Conservation (phyloP, 1,140 invertebrate species). For the Sminthurides bifidus region DNA sequence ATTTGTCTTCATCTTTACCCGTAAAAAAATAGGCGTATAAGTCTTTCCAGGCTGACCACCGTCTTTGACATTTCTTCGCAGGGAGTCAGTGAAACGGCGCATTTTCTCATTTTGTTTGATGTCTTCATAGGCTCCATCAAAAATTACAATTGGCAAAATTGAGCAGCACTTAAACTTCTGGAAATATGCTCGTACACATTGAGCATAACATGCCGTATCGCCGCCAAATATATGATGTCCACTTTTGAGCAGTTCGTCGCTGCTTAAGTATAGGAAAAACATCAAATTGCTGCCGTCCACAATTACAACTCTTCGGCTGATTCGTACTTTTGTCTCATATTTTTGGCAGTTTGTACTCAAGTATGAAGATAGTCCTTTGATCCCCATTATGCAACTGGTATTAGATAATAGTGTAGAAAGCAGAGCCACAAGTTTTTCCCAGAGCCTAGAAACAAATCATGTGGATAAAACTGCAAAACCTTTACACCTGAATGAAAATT, state of each 20-base stretch:
- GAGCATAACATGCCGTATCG: slow-evolving; percentile 39
- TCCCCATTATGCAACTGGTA: slow-evolving; percentile 2
- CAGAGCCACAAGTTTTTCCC: no score
- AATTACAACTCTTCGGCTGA: slow-evolving; percentile 30
- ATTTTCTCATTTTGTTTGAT: slow-evolving; percentile 32
- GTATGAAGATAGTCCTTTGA: slow-evolving; percentile 7
- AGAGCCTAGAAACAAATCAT: no score
- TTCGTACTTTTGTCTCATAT: slow-evolving; percentile 1
- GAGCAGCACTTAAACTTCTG: slow-evolving; percentile 36
- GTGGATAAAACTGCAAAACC: no score
- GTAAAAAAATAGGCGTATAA: slow-evolving; percentile 7
- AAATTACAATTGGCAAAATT: slow-evolving; percentile 40
- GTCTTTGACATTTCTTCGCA: slow-evolving; percentile 12
- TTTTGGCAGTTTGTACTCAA: slow-evolving; percentile 4
- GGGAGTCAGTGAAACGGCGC: slow-evolving; percentile 34
- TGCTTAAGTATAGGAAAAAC: slow-evolving; percentile 37
- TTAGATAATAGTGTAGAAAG: no score
- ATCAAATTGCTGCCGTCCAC: slow-evolving; percentile 42
- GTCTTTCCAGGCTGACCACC: slow-evolving; percentile 8
- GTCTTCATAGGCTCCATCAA: slow-evolving; percentile 41
- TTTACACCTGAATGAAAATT: no score
- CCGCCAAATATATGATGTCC: slow-evolving; percentile 38
- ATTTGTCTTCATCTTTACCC: no score
- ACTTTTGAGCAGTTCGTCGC: slow-evolving; percentile 5
- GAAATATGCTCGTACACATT: slow-evolving; percentile 37